These are phyloP conservation scores for Oreortyx pictus DNA, from an alignment of 2,797 vertebrate genomes.

Conservation along the genomic window DNA sequence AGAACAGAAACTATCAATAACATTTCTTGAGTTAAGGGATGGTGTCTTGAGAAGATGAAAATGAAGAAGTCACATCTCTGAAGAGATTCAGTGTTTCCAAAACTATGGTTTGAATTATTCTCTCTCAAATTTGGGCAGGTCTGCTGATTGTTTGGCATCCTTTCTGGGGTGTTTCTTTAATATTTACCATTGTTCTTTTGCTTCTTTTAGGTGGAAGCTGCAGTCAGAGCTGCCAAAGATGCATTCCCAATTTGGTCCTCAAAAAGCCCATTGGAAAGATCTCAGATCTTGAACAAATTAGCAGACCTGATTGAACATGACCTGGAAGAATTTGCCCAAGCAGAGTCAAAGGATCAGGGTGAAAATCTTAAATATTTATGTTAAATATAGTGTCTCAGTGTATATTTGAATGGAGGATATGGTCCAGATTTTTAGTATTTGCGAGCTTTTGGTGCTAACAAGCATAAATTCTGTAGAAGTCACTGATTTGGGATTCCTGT, in stretches of 20 bases:
- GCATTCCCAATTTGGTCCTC: slow-evolving; percentile 92
- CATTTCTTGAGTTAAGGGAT: neutral
- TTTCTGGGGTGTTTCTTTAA: neutral
- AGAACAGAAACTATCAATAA: neutral
- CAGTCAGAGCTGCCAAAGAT: slow-evolving; percentile 88
- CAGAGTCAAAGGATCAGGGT: slow-evolving; percentile 98
- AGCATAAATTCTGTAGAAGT: neutral
- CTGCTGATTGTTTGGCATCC: neutral
- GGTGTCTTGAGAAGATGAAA: neutral
- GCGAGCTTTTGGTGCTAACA: neutral
- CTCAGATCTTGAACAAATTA: slow-evolving; percentile 86
- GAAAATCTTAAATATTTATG: neutral
- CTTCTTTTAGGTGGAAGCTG: slow-evolving; percentile 85
- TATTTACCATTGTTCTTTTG: neutral
- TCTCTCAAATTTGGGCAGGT: neutral
- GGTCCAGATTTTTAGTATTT: neutral
- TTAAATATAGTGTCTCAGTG: neutral
- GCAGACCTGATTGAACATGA: slow-evolving; percentile 90
- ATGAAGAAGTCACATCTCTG: neutral
- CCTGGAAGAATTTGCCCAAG: slow-evolving; percentile 89
- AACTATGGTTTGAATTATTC: neutral
- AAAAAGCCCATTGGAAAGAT: slow-evolving; percentile 85
- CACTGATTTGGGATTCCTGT: neutral
- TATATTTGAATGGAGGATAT: neutral
- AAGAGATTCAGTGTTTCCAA: neutral